Conservation (phyloP, 2,113 vertebrate species). For the Sminthopsis crassicaudata region DNA sequence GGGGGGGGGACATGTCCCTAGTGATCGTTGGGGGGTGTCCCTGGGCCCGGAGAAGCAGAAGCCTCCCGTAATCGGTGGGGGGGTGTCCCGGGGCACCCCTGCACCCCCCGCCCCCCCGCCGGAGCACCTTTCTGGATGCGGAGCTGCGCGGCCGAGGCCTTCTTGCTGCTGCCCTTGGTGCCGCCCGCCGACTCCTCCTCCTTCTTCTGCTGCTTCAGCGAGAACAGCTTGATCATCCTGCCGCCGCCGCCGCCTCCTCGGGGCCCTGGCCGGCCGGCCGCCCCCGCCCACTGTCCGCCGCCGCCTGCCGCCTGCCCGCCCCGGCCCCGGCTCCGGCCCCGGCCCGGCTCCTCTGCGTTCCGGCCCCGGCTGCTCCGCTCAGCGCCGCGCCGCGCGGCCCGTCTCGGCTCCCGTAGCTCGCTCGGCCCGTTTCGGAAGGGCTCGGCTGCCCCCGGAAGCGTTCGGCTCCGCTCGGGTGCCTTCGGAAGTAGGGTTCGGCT, state of each 20-base stretch:
- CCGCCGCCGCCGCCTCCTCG: conserved; percentile 73
- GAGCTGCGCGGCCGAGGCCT: conserved; percentile 96
- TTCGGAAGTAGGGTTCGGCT: background rate
- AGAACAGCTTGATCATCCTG: conserved; percentile 97
- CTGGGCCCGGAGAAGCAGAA: no score
- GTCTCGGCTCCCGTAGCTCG: conserved; percentile 82
- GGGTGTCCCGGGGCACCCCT: background rate
- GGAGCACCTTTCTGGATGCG: conserved; percentile 94
- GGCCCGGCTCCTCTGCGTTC: conserved; percentile 62
- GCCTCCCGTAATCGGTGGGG: no score
- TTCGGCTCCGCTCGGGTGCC: conserved; percentile 56
- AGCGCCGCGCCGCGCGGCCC: conserved; percentile 78
- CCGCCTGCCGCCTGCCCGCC: conserved; percentile 55
- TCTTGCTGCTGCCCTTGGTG: conserved; percentile 93
- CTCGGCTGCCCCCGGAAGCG: conserved; percentile 10
- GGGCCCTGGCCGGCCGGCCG: conserved; percentile 67
- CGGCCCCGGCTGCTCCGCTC: conserved; percentile 48
- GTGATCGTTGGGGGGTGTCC: no score
- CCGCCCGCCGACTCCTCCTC: conserved; percentile 98
- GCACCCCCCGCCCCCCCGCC: background rate
- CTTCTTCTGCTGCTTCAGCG: conserved; percentile 98
- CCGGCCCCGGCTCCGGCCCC: conserved; percentile 53
- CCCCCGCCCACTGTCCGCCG: conserved; percentile 58
- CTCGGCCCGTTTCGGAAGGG: conserved; percentile 61
- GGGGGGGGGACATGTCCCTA: background rate